phyloP scores from a whole-genome alignment of 2,113 vertebrate genomes.

The Oreochromis spilurus region DNA sequence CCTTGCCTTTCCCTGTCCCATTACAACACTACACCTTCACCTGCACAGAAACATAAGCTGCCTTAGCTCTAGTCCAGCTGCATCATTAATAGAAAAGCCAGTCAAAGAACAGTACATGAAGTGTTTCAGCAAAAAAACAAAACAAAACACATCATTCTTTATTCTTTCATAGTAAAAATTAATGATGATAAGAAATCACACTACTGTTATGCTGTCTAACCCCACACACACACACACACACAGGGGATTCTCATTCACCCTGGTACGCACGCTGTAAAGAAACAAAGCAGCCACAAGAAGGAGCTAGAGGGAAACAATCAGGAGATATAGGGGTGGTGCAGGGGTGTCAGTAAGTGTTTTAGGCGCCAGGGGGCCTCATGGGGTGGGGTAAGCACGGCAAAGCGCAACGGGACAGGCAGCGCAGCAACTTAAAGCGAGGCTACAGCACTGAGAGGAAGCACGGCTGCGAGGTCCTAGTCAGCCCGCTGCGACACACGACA shows the following conservation, averaged over 20 bases:
- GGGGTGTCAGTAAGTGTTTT: slow-evolving; percentile 45
- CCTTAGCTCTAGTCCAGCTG: slow-evolving; percentile 18
- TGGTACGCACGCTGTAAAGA: slow-evolving; percentile 21
- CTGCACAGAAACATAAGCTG: slow-evolving; percentile 27
- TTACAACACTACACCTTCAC: slow-evolving; percentile 32
- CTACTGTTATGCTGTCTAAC: slow-evolving; percentile 34
- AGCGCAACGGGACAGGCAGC: slow-evolving; percentile 61
- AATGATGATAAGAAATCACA: slow-evolving; percentile 28
- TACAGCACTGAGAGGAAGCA: slow-evolving; percentile 28
- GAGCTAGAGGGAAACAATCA: slow-evolving; percentile 57
- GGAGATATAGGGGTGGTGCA: slow-evolving; percentile 28
- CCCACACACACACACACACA: slow-evolving; percentile 10
- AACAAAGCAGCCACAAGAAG: slow-evolving; percentile 62
- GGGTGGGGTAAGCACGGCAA: slow-evolving; percentile 60
- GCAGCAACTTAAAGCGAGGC: slow-evolving; percentile 50
- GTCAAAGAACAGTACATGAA: slow-evolving; percentile 46
- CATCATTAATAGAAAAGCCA: slow-evolving; percentile 39
- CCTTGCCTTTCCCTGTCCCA: slow-evolving; percentile 32
- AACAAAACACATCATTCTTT: not conserved
- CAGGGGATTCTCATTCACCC: slow-evolving; percentile 33
- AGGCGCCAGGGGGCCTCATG: slow-evolving; percentile 12
- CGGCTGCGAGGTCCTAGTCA: not conserved
- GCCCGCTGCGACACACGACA: slow-evolving; percentile 2
- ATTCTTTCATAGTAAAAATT: slow-evolving; percentile 46
- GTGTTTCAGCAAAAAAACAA: slow-evolving; percentile 39